These are phyloP conservation scores for Chionis minor DNA, from an alignment of 2,113 vertebrate species.

Conservation along the genomic window DNA sequence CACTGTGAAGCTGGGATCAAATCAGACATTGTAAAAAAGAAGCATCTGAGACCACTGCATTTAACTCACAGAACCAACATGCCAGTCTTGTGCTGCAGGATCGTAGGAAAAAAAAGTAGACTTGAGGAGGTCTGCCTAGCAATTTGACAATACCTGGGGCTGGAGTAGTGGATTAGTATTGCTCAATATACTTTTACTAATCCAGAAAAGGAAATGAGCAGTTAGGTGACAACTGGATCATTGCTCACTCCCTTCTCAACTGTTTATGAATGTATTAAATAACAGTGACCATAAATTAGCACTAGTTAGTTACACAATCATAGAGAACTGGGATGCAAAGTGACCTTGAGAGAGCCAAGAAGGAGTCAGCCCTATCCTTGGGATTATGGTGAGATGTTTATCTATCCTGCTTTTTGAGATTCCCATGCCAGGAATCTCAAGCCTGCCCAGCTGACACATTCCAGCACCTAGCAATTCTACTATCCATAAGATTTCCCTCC, in stretches of 20 bases:
- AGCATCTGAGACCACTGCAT: background rate
- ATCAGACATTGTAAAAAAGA: background rate
- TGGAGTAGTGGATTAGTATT: slow-evolving; percentile 19
- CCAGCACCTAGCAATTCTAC: background rate
- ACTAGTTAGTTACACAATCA: background rate
- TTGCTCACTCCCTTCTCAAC: slow-evolving; percentile 20
- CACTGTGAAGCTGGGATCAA: background rate
- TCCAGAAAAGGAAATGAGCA: slow-evolving; percentile 45
- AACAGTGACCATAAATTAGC: background rate
- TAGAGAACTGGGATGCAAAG: background rate
- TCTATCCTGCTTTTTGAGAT: slow-evolving; percentile 16
- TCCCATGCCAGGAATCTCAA: background rate
- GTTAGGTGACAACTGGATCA: slow-evolving; percentile 12
- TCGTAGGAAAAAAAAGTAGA: background rate
- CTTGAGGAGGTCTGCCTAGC: background rate
- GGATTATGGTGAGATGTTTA: background rate
- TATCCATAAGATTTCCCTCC: background rate
- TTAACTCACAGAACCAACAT: background rate
- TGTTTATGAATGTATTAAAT: slow-evolving; percentile 23
- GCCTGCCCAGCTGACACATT: background rate
- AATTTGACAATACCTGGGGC: background rate
- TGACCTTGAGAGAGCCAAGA: background rate
- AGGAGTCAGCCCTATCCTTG: background rate
- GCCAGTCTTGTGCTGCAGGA: background rate
- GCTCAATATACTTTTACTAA: slow-evolving; percentile 43